phyloP scores from a whole-genome alignment of 2,797 vertebrate species.

The Kryptopterus vitreolus region DNA sequence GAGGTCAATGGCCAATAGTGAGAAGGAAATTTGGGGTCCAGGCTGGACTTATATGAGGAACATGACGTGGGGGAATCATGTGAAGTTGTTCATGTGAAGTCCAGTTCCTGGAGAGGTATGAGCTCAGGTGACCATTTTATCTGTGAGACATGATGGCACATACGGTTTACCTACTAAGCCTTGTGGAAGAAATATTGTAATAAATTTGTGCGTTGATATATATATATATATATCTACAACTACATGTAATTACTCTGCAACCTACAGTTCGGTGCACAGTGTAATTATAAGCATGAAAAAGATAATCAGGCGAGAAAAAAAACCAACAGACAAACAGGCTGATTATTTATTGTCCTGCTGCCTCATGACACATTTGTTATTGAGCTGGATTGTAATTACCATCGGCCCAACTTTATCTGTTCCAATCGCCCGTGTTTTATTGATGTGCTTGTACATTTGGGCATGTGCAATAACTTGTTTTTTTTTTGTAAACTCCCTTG shows the following conservation, averaged over 20 bases:
- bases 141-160: neutral
- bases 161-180: neutral
- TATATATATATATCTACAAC: neutral
- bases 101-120: neutral
- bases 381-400: neutral
- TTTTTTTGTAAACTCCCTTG: conserved; percentile 43
- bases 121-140: neutral
- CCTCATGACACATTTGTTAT: conserved; percentile 1
- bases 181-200: neutral
- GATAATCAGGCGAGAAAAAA: neutral
- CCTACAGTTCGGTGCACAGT: neutral
- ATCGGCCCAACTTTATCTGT: neutral
- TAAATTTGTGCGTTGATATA: neutral
- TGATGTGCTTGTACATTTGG: neutral
- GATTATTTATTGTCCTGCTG: neutral
- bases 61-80: too few species aligned
- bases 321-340: neutral
- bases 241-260: neutral
- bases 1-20: neutral
- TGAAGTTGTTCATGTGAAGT: neutral
- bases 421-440: neutral
- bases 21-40: neutral
- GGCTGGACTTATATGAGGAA: neutral
- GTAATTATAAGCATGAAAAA: neutral
- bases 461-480: conserved; percentile 30